Evolutionary conservation across 2,113 vertebrate genomes (phyloP).

Genomic region (Marmota monax): DNA sequence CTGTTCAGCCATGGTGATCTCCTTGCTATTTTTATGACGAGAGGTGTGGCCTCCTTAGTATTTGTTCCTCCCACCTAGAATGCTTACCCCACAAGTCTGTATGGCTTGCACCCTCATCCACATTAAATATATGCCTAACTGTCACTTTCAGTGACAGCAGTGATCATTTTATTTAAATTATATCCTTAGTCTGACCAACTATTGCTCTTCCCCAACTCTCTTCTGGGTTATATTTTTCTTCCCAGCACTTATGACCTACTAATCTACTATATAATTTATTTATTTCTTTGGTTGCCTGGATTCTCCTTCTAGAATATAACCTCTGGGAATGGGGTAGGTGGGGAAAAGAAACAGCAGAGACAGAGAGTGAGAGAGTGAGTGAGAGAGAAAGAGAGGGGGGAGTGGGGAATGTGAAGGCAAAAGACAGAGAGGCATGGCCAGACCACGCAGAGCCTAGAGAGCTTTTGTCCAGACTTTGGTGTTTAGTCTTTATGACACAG

Average conservation of each 20-base stretch:
- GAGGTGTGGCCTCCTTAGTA: no score
- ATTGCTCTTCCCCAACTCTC: background rate
- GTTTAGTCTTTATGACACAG: background rate
- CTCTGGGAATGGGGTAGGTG: background rate
- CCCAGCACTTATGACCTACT: background rate
- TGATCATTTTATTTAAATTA: background rate
- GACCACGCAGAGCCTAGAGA: background rate
- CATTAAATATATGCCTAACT: background rate
- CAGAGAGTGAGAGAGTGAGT: no score
- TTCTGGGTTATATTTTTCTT: constrained; percentile 21
- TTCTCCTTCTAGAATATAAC: background rate
- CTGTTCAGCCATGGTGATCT: background rate
- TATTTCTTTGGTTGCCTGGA: background rate
- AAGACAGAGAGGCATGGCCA: background rate
- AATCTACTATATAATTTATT: background rate
- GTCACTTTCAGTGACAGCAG: background rate
- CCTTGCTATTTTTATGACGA: no score
- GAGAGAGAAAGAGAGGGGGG: background rate
- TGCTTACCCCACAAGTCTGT: background rate
- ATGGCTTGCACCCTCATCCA: background rate
- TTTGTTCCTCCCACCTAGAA: background rate
- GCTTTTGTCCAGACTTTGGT: background rate
- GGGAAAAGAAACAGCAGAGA: background rate
- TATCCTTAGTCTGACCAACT: background rate
- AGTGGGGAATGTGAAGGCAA: background rate